Evolutionary conservation across 2,888 invertebrate species (phyloP).

Genomic region (Blastobasis lacticolella): DNA sequence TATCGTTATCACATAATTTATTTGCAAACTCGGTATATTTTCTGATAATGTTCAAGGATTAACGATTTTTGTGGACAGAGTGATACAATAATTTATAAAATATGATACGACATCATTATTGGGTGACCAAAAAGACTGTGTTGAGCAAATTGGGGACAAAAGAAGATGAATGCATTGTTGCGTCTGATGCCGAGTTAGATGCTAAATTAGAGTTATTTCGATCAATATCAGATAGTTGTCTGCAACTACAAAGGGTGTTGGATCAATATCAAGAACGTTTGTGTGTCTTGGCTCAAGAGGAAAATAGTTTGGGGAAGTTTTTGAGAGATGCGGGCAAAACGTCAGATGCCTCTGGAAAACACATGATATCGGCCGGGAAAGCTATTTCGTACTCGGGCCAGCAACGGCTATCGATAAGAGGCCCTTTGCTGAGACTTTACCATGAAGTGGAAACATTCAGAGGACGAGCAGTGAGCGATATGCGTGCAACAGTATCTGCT

Average conservation of each 20-base stretch:
- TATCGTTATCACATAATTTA: not conserved
- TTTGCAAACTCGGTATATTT: too few relatives aligned
- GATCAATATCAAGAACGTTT: constrained; percentile 95
- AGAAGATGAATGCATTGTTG: constrained; percentile 97
- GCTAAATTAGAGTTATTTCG: constrained; percentile 95
- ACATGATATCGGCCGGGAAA: constrained; percentile 81
- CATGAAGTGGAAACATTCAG: constrained; percentile 98
- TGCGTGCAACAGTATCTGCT: constrained; percentile 88
- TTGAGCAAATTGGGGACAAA: constrained; percentile 94
- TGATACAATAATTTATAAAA: constrained; percentile 3
- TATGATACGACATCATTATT: constrained; percentile 95
- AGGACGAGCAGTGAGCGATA: constrained; percentile 94
- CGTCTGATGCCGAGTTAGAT: constrained; percentile 97
- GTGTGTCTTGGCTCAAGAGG: constrained; percentile 95
- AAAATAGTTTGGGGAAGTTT: constrained; percentile 94
- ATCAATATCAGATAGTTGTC: constrained; percentile 93
- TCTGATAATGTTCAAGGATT: too few relatives aligned
- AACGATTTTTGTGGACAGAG: not conserved
- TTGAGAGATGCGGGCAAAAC: constrained; percentile 94
- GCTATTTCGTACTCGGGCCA: constrained; percentile 92
- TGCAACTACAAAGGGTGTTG: constrained; percentile 88
- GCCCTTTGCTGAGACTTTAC: constrained; percentile 90
- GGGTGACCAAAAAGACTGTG: constrained; percentile 98
- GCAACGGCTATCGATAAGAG: constrained; percentile 89
- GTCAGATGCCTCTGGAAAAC: constrained; percentile 85